A percentile compares a stretch with the other conserved stretches of the same genome.
Conservation (phyloP, 2,888 invertebrate genomes). For the Synanthedon myopaeformis region DNA sequence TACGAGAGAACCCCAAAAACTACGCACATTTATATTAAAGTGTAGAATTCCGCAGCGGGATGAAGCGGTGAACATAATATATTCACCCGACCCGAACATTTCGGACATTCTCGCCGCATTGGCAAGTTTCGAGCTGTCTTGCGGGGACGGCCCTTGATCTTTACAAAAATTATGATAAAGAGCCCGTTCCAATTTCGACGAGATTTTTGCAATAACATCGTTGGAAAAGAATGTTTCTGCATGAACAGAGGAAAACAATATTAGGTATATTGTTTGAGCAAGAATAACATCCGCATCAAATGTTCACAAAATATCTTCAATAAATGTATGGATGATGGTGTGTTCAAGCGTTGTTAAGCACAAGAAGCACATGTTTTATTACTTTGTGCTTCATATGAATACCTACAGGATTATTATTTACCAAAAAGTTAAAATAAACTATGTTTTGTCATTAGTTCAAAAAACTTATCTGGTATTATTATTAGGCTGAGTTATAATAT, state of each 20-base stretch:
- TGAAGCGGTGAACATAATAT: constrained; percentile 11
- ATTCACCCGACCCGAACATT: constrained; percentile 25
- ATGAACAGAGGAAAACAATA: background rate
- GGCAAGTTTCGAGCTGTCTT: constrained; percentile 22
- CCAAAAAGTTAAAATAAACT: too few species aligned
- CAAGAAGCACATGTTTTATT: too few species aligned
- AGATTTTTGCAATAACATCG: constrained; percentile 24
- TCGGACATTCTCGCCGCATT: constrained; percentile 27
- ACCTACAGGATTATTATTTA: too few species aligned
- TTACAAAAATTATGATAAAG: constrained; percentile 36
- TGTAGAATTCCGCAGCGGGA: constrained; percentile 1
- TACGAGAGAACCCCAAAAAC: background rate
- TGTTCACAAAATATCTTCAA: too few species aligned
- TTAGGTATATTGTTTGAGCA: background rate
- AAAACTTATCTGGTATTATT: too few species aligned
- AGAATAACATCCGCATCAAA: background rate
- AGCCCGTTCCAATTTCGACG: constrained; percentile 24
- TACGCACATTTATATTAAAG: background rate
- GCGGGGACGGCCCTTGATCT: constrained; percentile 21
- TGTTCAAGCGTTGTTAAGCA: too few species aligned
- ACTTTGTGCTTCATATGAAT: too few species aligned
- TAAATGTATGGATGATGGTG: too few species aligned
- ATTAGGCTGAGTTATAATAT: too few species aligned
- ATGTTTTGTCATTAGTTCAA: too few species aligned
- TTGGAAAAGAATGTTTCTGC: constrained; percentile 8